Percentiles rank a stretch among this genome's conserved stretches.
These are phyloP conservation scores for Microchirus variegatus DNA, from an alignment of 2,797 vertebrate genomes.

Conservation along the genomic window DNA sequence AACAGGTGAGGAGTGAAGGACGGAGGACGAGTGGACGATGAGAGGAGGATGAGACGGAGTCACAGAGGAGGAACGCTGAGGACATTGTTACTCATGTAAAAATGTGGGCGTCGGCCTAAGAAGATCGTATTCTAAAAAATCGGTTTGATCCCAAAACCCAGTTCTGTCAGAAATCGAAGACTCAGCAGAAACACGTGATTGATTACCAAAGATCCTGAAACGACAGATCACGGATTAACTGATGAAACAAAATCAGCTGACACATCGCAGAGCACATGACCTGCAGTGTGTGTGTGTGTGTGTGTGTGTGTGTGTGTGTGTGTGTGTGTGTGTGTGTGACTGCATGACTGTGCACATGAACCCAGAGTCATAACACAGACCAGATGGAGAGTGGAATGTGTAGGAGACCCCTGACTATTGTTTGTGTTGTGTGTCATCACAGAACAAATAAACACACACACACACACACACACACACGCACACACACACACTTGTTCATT, in stretches of 20 bases:
- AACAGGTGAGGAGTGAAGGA: not conserved
- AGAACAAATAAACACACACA: conserved; percentile 9
- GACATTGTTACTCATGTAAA: no score
- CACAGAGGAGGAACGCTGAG: no score
- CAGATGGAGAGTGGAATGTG: conserved; percentile 65
- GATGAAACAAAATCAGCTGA: conserved; percentile 28
- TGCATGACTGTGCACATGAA: conserved; percentile 4
- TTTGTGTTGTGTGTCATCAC: conserved; percentile 50
- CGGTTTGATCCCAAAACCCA: no score
- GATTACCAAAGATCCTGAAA: not conserved
- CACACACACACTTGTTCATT: no score
- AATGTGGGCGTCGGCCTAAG: no score
- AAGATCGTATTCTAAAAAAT: no score
- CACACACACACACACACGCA: conserved; percentile 11
- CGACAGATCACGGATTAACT: not conserved
- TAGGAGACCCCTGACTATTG: conserved; percentile 59
- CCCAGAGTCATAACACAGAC: conserved; percentile 39
- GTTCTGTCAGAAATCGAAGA: no score
- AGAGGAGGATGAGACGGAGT: no score
- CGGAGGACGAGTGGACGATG: not conserved
- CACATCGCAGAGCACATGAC: not conserved
- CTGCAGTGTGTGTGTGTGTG: conserved; percentile 4
- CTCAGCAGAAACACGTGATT: not conserved
- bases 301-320: conserved; percentile 2
- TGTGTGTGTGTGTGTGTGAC: conserved; percentile 7